A percentile compares a stretch with the other conserved stretches of the same genome.
These are phyloP conservation scores for Germaria angustata DNA, from an alignment of 2,888 invertebrate genomes.

Conservation along the genomic window DNA sequence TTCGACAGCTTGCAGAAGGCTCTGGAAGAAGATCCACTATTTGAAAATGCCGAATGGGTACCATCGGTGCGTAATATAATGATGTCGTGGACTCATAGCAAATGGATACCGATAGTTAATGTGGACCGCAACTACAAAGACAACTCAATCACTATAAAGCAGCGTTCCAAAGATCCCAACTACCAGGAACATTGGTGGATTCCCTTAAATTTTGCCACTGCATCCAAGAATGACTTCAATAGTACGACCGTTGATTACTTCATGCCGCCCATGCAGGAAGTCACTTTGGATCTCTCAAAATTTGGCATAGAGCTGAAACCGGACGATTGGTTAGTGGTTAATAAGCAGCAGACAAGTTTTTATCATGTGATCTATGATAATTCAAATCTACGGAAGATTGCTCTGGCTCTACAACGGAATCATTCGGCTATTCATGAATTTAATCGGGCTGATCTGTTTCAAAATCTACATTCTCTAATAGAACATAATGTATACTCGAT, in stretches of 20 bases:
- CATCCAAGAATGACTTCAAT: slow-evolving; percentile 71
- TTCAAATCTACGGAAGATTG: slow-evolving; percentile 84
- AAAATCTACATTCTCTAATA: slow-evolving; percentile 84
- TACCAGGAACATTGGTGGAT: slow-evolving; percentile 76
- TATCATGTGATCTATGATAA: slow-evolving; percentile 87
- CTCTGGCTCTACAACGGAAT: slow-evolving; percentile 83
- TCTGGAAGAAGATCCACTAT: slow-evolving; percentile 70
- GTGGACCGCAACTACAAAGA: slow-evolving; percentile 81
- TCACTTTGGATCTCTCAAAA: slow-evolving; percentile 71
- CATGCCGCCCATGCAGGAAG: slow-evolving; percentile 73
- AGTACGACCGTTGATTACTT: slow-evolving; percentile 75
- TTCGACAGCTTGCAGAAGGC: slow-evolving; percentile 74
- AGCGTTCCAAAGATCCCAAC: slow-evolving; percentile 75
- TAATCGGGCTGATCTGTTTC: slow-evolving; percentile 91
- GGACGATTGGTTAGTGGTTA: slow-evolving; percentile 78
- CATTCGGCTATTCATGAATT: slow-evolving; percentile 85
- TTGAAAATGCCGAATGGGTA: slow-evolving; percentile 68
- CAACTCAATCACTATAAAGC: slow-evolving; percentile 81
- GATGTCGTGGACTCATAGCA: slow-evolving; percentile 83
- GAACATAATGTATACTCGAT: slow-evolving; percentile 83
- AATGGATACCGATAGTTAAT: slow-evolving; percentile 83
- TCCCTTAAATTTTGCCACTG: slow-evolving; percentile 76
- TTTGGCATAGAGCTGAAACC: slow-evolving; percentile 70
- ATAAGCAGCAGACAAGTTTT: slow-evolving; percentile 78
- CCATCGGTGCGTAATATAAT: slow-evolving; percentile 81